These are phyloP conservation scores for Drosophila arawakana DNA, from an alignment of 1,140 invertebrate genomes.

Conservation along the genomic window DNA sequence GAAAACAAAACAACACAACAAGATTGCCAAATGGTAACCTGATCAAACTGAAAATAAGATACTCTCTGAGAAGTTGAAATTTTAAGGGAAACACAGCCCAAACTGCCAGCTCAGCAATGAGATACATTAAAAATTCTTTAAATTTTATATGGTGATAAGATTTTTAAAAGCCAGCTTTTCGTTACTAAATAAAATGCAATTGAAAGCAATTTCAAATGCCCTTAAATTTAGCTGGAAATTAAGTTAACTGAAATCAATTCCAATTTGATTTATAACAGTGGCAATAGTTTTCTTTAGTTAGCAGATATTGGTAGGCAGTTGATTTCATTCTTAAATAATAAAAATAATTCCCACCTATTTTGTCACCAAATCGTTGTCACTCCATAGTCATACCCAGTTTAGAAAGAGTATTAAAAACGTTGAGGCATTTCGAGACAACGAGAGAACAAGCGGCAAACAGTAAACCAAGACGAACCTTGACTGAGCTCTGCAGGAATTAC, in stretches of 20 bases:
- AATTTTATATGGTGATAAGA: not conserved
- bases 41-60: not conserved
- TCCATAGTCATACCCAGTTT: too few relatives aligned
- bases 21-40: conserved; percentile 2
- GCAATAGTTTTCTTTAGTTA: too few relatives aligned
- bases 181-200: too few relatives aligned
- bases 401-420: conserved; percentile 24
- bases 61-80: conserved; percentile 5
- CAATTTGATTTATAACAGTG: too few relatives aligned
- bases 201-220: too few relatives aligned
- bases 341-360: not conserved
- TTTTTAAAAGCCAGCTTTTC: too few relatives aligned
- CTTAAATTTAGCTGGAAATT: too few relatives aligned
- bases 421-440: conserved; percentile 34
- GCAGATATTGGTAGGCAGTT: too few relatives aligned
- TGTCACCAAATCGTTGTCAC: not conserved
- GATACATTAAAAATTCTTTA: not conserved
- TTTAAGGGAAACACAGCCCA: not conserved
- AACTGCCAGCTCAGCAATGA: not conserved
- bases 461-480: conserved; percentile 66
- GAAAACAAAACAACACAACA: conserved; percentile 34
- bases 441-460: conserved; percentile 56
- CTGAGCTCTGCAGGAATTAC: conserved; percentile 79
- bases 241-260: too few relatives aligned
- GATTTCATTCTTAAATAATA: too few relatives aligned